Percentiles rank a stretch among this genome's conserved stretches.
Evolutionary conservation across 1,140 invertebrate genomes (phyloP).

Genomic region (Calliphora vicina): DNA sequence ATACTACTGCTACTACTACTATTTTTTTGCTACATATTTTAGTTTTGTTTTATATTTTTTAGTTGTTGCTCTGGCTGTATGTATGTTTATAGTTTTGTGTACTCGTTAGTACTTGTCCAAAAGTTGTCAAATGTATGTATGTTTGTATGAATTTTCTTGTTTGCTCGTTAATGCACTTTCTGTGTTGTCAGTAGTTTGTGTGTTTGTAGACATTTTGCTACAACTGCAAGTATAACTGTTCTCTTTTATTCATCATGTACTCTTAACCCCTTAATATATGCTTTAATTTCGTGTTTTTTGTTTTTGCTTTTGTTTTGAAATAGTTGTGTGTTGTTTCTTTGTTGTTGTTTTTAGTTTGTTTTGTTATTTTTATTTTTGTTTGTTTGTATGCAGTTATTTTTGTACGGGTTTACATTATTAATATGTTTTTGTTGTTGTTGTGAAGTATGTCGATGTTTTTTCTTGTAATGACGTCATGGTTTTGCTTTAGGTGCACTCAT

Average conservation of each 20-base stretch:
- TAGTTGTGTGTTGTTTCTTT: neutral
- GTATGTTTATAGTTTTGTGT: neutral
- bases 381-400: neutral
- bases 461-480: neutral
- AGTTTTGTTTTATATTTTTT: neutral
- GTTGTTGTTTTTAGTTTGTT: neutral
- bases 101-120: constrained; percentile 31
- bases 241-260: neutral
- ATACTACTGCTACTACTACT: too few species aligned
- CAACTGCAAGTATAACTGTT: neutral
- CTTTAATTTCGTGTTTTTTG: neutral
- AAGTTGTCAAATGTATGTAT: constrained; percentile 23
- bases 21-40: too few species aligned
- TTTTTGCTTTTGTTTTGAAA: neutral
- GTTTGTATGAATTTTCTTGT: neutral
- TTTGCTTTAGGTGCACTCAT: neutral
- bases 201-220: neutral
- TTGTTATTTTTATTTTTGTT: too few species aligned
- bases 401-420: neutral
- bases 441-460: neutral
- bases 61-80: too few species aligned
- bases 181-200: neutral
- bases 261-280: neutral
- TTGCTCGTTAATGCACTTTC: constrained; percentile 30
- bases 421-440: neutral